Evolutionary conservation across 35 echinoderm and acorn worm species (phyloP), one percentile per base, ranked within the genome.

Genomic region (Chiridota heheva): DNA sequence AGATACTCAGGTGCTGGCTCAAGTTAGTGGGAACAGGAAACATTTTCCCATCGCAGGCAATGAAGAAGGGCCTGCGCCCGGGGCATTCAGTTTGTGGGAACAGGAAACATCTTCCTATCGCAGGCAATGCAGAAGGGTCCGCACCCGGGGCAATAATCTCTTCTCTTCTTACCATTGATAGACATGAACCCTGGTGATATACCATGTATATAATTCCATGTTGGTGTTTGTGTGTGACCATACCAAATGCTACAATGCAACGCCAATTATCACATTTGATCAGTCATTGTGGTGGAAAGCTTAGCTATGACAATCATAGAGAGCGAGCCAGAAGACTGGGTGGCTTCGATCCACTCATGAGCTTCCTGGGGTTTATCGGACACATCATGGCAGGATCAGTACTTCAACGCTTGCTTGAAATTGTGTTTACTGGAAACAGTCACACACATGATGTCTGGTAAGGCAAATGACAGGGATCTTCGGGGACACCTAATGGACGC

Each of bases 251-350:
- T 77, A 79, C 28, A 70, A 84, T 56, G 42, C 29, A 43, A 90
- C 79, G 1, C 87, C 87, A 0, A 29, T 90, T 1, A 8, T 83
- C 34, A 83, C 78, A 61, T 77, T 84, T n/a, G n/a, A 88, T 36
- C 76, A 88, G 48, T 77, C 86, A 59, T 48, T 88, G 22, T 88
- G 86, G 86, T 88, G 43, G 76, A 82, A 82, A 67, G 76, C n/a
- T n/a, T n/a, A n/a, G n/a, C 86, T 7, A 48, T 70, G 34, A 63
- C 65, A 60, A 88, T 82, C 36, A 26, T 84, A 20, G 62, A 81
- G 49, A 70, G 10, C 25, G 85, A 41, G 27, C 40, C 73, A 1
- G 3, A 10, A 33, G 61, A 24, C 34, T 90, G 22, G 88, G 88
- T 1, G 88, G 88, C 2, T 70, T 90, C 28, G 80, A 90, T 49